Conservation (phyloP, 2,888 invertebrate species). For the Cenopis cana region DNA sequence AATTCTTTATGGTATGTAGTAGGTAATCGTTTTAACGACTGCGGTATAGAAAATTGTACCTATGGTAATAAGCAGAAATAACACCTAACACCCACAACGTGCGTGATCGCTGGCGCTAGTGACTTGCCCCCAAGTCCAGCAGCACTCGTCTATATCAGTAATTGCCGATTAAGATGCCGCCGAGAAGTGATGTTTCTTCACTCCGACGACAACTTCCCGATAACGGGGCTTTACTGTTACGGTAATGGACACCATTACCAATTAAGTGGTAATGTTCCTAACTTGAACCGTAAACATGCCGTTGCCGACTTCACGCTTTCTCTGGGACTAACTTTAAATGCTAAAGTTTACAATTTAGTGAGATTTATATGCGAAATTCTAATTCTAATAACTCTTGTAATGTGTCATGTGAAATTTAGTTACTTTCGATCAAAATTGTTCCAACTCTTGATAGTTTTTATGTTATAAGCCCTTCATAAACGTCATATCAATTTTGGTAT, state of each 20-base stretch:
- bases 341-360: conserved; percentile 1
- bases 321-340: conserved; percentile 17
- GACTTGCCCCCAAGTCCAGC: conserved; percentile 38
- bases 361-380: not conserved
- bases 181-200: conserved; percentile 57
- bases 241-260: conserved; percentile 37
- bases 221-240: conserved; percentile 45
- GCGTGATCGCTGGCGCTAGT: conserved; percentile 41
- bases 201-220: conserved; percentile 47
- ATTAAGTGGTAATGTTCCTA: conserved; percentile 43
- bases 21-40: too few species aligned
- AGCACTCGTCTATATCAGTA: conserved; percentile 62
- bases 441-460: too few species aligned
- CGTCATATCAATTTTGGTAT: too few species aligned
- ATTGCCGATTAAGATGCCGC: conserved; percentile 67
- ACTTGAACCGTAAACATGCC: conserved; percentile 42
- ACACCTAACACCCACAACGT: not conserved
- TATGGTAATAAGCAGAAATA: not conserved
- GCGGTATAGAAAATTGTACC: too few species aligned
- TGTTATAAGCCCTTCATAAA: too few species aligned
- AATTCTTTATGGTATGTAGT: too few species aligned
- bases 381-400: not conserved
- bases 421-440: not conserved
- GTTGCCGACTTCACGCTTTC: conserved; percentile 38
- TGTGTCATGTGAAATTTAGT: not conserved